A percentile compares a stretch with the other conserved stretches of the same genome.
phyloP scores from a whole-genome alignment of 2,888 invertebrate species.

The Amblyjoppa fuscipennis region DNA sequence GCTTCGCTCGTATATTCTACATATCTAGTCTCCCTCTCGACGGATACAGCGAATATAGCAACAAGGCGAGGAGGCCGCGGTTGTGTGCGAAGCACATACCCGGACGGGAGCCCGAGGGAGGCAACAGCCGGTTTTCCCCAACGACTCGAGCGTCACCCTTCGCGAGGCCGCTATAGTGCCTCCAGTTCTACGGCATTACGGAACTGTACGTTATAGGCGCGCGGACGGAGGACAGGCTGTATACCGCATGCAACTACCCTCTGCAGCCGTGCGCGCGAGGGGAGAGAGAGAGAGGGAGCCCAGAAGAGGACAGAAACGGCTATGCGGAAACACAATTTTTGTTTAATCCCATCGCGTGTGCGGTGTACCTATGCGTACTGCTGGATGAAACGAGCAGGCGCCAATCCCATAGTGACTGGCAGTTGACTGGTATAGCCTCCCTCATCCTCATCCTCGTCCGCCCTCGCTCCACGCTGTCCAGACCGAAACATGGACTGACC shows the following conservation, averaged over 20 bases:
- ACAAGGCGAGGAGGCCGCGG: neutral
- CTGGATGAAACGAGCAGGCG: conserved; percentile 51
- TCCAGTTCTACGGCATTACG: conserved; percentile 30
- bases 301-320: conserved; percentile 42
- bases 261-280: neutral
- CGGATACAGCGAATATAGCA: conserved; percentile 13
- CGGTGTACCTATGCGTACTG: conserved; percentile 30
- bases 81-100: neutral
- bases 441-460: neutral
- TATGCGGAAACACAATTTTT: conserved; percentile 62
- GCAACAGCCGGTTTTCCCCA: conserved; percentile 53
- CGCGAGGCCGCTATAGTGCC: conserved; percentile 23
- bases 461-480: conserved; percentile 36
- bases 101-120: neutral
- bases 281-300: neutral
- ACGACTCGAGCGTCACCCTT: conserved; percentile 42
- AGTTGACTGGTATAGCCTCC: conserved; percentile 59
- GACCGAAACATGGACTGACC: conserved; percentile 38
- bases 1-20: conserved; percentile 19
- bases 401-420: conserved; percentile 50
- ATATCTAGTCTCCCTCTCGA: conserved; percentile 2
- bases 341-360: conserved; percentile 63
- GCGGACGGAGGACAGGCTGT: conserved; percentile 21
- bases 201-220: neutral
- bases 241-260: conserved; percentile 36